A percentile compares a stretch with the other conserved stretches of the same genome.
Conservation (phyloP, 2,797 vertebrate species). For the Spheniscus humboldti region DNA sequence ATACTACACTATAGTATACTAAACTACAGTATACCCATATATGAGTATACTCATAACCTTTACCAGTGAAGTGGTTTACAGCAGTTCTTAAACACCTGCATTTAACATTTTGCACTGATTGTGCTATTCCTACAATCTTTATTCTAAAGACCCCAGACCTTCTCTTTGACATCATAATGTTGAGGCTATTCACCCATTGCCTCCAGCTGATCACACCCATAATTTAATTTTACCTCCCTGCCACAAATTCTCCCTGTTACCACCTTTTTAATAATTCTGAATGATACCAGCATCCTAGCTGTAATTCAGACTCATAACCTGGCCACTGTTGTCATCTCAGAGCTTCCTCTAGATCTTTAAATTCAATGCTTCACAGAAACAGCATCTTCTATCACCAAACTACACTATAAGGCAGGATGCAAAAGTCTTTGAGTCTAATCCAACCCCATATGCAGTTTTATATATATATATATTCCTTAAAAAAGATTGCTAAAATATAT, state of each 20-base stretch:
- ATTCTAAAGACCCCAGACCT: background rate
- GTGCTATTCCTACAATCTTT: background rate
- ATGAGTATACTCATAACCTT: background rate
- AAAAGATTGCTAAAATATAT: background rate
- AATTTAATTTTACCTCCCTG: background rate
- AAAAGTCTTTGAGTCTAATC: background rate
- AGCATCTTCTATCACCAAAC: background rate
- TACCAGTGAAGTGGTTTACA: background rate
- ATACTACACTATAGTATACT: too few species aligned
- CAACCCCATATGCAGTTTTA: background rate
- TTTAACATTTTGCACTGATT: background rate
- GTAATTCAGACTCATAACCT: background rate
- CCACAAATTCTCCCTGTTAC: background rate
- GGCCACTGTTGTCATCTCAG: background rate
- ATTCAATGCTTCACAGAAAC: background rate
- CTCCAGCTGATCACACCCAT: background rate
- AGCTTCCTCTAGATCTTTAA: background rate
- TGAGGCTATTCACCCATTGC: background rate
- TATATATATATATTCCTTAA: background rate
- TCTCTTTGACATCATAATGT: background rate
- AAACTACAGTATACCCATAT: too few species aligned
- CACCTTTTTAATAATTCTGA: background rate
- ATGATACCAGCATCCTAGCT: background rate
- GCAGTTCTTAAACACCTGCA: background rate
- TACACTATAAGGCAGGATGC: background rate